These are phyloP conservation scores for Gymnoscopelus braueri DNA, from an alignment of 2,797 vertebrate genomes.

Conservation along the genomic window DNA sequence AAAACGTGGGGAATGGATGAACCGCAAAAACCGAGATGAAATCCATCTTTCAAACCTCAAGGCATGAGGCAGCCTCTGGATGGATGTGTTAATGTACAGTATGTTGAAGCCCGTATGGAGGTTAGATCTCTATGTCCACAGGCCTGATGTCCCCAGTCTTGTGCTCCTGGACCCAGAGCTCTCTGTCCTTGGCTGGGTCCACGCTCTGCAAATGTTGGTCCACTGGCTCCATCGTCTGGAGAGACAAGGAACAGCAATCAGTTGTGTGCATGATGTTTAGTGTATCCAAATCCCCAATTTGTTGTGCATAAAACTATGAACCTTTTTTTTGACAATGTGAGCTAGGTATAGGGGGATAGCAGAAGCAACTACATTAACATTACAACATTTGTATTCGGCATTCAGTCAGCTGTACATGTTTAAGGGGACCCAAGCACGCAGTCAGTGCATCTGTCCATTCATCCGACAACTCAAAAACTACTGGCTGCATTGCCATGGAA, in stretches of 20 bases:
- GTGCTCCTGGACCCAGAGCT: conserved; percentile 96
- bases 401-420: no score
- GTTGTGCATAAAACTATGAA: no score
- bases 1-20: background rate
- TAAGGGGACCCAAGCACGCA: no score
- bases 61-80: background rate
- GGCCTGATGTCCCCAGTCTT: conserved; percentile 95
- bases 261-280: no score
- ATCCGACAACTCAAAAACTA: no score
- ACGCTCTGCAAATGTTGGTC: conserved; percentile 95
- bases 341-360: no score
- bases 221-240: conserved; percentile 96
- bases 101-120: background rate
- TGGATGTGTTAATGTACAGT: conserved; percentile 17
- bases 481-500: no score
- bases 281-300: no score
- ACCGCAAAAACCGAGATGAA: conserved; percentile 20
- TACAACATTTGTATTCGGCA: no score
- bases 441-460: no score
- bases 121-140: conserved; percentile 94
- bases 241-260: conserved; percentile 18
- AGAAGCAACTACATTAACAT: no score
- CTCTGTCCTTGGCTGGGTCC: conserved; percentile 92
- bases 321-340: no score
- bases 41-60: conserved; percentile 21